Evolutionary conservation across 1,140 invertebrate genomes (phyloP).

Genomic region (Drosophila santomea): DNA sequence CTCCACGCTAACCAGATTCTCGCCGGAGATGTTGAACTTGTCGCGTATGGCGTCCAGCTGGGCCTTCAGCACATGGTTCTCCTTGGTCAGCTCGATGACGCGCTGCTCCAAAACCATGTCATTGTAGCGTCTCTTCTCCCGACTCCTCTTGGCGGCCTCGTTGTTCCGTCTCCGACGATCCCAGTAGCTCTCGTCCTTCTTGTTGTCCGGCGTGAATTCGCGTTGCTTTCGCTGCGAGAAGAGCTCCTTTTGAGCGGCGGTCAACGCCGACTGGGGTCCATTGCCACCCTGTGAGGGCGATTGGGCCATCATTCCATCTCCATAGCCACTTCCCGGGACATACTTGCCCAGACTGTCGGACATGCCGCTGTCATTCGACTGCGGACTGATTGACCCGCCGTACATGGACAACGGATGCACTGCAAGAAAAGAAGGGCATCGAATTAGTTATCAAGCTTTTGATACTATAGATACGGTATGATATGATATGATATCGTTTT

Average conservation of each 20-base stretch:
- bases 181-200: conserved; percentile 99
- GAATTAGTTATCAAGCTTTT: background rate
- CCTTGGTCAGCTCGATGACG: conserved; percentile 96
- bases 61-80: conserved; percentile 96
- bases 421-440: conserved; percentile 23
- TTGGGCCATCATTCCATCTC: conserved; percentile 63
- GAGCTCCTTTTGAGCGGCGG: conserved; percentile 78
- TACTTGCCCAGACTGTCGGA: conserved; percentile 76
- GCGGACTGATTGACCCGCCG: conserved; percentile 77
- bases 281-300: conserved; percentile 84
- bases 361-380: conserved; percentile 79
- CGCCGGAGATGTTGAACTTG: conserved; percentile 95
- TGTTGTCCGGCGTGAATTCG: conserved; percentile 98
- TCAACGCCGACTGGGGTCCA: conserved; percentile 84
- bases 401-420: conserved; percentile 79
- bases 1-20: conserved; percentile 93
- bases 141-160: conserved; percentile 96
- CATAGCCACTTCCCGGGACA: conserved; percentile 38
- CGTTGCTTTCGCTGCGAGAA: conserved; percentile 94
- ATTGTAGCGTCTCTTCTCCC: conserved; percentile 97
- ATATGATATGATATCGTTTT: background rate
- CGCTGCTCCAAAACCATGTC: conserved; percentile 98
- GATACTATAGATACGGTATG: background rate
- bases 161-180: conserved; percentile 97
- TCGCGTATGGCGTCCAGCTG: conserved; percentile 97